Conservation (phyloP, 2,113 vertebrate species). For the Thamnaconus septentrionalis region DNA sequence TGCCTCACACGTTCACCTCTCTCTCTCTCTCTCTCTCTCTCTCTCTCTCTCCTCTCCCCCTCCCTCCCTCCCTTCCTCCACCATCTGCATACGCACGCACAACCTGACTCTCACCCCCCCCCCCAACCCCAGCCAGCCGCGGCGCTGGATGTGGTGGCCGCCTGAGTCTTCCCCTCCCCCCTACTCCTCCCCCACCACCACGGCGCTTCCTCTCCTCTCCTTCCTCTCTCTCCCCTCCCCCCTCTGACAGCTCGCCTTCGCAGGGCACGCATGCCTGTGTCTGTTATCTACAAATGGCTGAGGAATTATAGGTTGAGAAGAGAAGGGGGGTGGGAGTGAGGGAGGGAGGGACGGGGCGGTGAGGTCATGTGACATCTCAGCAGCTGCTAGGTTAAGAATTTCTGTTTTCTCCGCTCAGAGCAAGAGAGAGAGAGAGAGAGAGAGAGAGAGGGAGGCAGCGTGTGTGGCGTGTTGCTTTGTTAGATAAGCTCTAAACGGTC, state of each 20-base stretch:
- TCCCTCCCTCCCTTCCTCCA: constrained; percentile 4
- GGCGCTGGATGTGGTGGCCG: constrained; percentile 72
- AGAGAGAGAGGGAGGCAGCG: constrained; percentile 66
- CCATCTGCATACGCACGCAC: constrained; percentile 5
- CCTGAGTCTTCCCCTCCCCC: constrained; percentile 37
- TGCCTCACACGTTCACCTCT: constrained; percentile 40
- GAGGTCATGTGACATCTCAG: constrained; percentile 67
- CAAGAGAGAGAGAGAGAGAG: constrained; percentile 53
- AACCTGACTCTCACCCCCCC: constrained; percentile 2
- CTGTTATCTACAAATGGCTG: constrained; percentile 75
- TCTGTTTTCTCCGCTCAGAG: constrained; percentile 73
- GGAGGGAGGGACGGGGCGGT: constrained; percentile 8
- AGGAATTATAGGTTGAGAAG: constrained; percentile 74
- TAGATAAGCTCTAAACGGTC: constrained; percentile 77
- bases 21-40: constrained; percentile 1
- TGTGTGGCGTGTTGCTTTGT: constrained; percentile 78
- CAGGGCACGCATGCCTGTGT: constrained; percentile 65
- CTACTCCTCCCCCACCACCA: constrained; percentile 19
- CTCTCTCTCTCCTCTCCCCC: neutral
- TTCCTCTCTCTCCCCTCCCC: constrained; percentile 23
- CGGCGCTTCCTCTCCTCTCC: constrained; percentile 7
- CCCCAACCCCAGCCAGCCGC: constrained; percentile 36
- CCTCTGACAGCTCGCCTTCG: constrained; percentile 50
- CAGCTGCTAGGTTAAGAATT: constrained; percentile 81
- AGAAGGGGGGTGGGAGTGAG: constrained; percentile 47